A percentile compares a stretch with the other conserved stretches of the same genome.
phyloP scores from a whole-genome alignment of 2,797 vertebrate species.

The Clarias fuscus region DNA sequence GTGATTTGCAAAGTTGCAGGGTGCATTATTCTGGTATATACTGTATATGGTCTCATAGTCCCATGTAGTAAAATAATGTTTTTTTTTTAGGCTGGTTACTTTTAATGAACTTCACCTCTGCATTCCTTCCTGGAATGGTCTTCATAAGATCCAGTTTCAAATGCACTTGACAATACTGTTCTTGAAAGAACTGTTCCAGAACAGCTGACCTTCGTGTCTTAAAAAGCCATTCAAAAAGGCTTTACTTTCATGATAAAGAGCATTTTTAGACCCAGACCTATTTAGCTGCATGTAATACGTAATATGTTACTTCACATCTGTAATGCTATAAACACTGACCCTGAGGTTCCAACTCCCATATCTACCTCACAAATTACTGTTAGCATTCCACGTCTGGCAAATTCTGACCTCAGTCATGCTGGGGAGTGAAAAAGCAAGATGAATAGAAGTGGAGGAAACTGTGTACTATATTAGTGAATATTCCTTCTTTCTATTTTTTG shows the following conservation, averaged over 20 bases:
- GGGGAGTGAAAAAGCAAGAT: slow-evolving; percentile 64
- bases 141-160: too few relatives aligned
- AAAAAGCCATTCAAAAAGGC: not conserved
- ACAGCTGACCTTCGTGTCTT: not conserved
- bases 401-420: slow-evolving; percentile 62
- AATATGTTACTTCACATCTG: slow-evolving; percentile 19
- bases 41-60: too few relatives aligned
- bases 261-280: not conserved
- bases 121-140: too few relatives aligned
- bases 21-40: too few relatives aligned
- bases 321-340: slow-evolving; percentile 23
- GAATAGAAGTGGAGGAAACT: slow-evolving; percentile 44
- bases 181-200: too few relatives aligned
- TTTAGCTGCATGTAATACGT: slow-evolving; percentile 4
- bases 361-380: slow-evolving; percentile 31
- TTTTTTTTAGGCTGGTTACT: not conserved
- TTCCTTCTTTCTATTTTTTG: slow-evolving; percentile 38
- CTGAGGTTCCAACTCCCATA: slow-evolving; percentile 21
- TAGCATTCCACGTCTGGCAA: slow-evolving; percentile 52
- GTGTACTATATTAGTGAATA: slow-evolving; percentile 50
- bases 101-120: too few relatives aligned
- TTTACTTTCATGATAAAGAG: not conserved
- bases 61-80: not conserved
- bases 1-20: too few relatives aligned
- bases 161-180: too few relatives aligned